These are phyloP conservation scores for Oscheius myriophilus DNA, from an alignment of 2,888 invertebrate species.

Conservation along the genomic window DNA sequence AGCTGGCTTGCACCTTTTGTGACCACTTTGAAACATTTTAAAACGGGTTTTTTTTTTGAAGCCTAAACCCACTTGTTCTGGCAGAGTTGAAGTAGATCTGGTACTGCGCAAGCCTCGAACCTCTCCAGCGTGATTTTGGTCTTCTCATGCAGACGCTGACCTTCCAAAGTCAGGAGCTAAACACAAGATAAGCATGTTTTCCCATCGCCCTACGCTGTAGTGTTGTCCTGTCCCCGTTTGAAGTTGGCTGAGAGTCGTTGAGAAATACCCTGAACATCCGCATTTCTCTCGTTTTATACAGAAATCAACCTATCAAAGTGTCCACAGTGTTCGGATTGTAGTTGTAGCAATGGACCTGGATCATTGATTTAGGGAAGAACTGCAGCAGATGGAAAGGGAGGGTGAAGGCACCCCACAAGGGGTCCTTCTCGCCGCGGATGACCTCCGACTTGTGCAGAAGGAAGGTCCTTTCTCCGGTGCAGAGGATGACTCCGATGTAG, in stretches of 20 bases:
- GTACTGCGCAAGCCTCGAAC: background rate
- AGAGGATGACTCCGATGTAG: slow-evolving; percentile 48
- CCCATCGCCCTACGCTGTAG: slow-evolving; percentile 50
- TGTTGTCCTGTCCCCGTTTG: slow-evolving; percentile 54
- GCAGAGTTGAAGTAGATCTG: slow-evolving; percentile 10
- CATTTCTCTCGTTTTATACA: background rate
- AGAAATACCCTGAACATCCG: slow-evolving; percentile 34
- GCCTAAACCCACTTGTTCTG: slow-evolving; percentile 15
- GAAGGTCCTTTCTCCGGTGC: slow-evolving; percentile 31
- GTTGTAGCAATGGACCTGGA: slow-evolving; percentile 58
- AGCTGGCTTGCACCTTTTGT: too few species aligned
- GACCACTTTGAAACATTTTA: too few species aligned
- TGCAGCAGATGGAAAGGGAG: slow-evolving; percentile 52
- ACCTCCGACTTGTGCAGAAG: slow-evolving; percentile 40
- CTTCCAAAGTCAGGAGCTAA: background rate
- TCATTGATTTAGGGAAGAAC: slow-evolving; percentile 24
- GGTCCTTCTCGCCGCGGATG: slow-evolving; percentile 16
- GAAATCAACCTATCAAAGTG: slow-evolving; percentile 43
- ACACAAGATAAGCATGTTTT: too few species aligned
- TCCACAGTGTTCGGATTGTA: slow-evolving; percentile 57
- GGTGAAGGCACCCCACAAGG: slow-evolving; percentile 55
- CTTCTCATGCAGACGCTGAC: slow-evolving; percentile 8
- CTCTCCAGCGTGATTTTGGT: slow-evolving; percentile 4
- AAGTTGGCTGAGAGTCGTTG: slow-evolving; percentile 58
- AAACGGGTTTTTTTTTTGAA: too few species aligned